Conservation (phyloP, 2,797 vertebrate species). For the Poeciliopsis gracilis region DNA sequence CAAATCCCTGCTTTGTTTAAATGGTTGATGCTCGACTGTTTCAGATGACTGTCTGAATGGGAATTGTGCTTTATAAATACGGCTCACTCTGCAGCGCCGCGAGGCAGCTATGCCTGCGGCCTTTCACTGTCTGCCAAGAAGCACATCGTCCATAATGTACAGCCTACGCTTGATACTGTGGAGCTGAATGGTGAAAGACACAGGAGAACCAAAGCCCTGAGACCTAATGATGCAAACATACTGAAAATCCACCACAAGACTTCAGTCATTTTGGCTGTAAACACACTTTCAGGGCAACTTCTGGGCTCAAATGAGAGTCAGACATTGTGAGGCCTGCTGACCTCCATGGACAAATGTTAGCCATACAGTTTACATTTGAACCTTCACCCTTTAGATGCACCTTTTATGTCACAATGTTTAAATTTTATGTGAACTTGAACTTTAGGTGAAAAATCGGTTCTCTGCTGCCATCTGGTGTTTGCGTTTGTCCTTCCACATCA, state of each 20-base stretch:
- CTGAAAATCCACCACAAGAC: not conserved
- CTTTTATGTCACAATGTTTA: not conserved
- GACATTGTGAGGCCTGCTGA: too few relatives aligned
- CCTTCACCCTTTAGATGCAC: not conserved
- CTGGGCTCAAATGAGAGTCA: not conserved
- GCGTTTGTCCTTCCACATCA: not conserved
- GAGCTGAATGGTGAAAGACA: not conserved
- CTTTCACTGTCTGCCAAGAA: conserved; percentile 7
- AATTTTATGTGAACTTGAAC: not conserved
- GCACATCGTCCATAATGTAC: not conserved
- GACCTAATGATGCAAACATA: conserved; percentile 6
- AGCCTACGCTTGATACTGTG: not conserved
- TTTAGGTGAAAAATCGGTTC: not conserved
- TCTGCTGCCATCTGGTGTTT: conserved; percentile 52
- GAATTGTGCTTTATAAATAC: not conserved
- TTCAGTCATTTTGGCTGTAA: not conserved
- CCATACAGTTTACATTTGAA: not conserved
- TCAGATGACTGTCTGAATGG: conserved; percentile 5
- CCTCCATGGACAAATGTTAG: not conserved
- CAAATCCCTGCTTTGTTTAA: conserved; percentile 20
- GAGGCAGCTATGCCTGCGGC: conserved; percentile 7
- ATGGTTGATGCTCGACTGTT: conserved; percentile 5
- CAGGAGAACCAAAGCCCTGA: not conserved
- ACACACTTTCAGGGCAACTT: not conserved
- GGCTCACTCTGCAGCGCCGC: not conserved